Base-by-base conservation (phyloP, 2,888 invertebrate genomes). In the Deilephila porcellus region DNA sequence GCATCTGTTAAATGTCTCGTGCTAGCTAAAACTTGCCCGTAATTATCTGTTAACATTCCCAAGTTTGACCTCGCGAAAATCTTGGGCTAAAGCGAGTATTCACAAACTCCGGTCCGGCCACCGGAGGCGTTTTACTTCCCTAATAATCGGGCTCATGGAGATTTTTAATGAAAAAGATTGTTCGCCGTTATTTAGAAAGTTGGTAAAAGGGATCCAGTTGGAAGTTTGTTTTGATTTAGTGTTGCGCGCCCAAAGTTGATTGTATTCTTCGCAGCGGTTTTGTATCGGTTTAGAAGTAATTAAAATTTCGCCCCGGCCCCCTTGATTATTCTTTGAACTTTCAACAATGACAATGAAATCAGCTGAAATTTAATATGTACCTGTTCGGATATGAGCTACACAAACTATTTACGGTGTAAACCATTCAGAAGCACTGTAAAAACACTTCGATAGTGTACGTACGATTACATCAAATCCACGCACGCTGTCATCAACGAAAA, bases 1-100 rank as follows among this genome's bases (percentile, higher is more conserved):
- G 92, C 94, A 93, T 93, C 94, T 93, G 94, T 93, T 94, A 94
- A 94, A 94, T 94, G 93, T 94, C 94, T 93, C 93, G 92, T 92
- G 92, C 92, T 91, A 89, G 92, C 91, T 91, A 89, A 93, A 93
- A 93, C 93, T 94, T 93, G 88, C 88, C 88, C 89, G 91, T 94
- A 94, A 94, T 94, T 94, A 94, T 94, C 94, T 94, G 94, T 94
- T 94, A 94, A 94, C 93, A 94, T 93, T 93, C 90, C 91, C 89
- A 94, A 94, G 92, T 94, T 93, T 93, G 93, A 93, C 93, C 93
- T 90, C 92, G 92, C 90, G 91, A 86, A 92, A 92, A 93, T 93
- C 93, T 93, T 90, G 80, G 83, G 83, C 85, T 85, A 87, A 88
- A 84, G 88, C 88, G 90, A 86, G 89, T 85, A 86, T 87, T 89